Evolutionary conservation across 2,113 vertebrate genomes (phyloP).

Genomic region (Brevimyrus niger): DNA sequence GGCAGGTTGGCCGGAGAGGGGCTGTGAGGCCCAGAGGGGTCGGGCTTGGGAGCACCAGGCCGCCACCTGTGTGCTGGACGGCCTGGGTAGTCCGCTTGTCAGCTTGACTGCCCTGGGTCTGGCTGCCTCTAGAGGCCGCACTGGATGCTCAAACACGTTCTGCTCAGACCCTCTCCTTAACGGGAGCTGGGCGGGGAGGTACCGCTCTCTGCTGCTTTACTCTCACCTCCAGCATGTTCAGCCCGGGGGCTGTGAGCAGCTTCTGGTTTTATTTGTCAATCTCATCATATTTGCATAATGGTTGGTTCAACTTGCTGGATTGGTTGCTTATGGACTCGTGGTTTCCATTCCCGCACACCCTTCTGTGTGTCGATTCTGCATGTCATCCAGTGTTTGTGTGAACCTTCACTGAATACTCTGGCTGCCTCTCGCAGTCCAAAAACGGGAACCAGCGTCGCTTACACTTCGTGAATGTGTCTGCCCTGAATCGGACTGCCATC

Average conservation of each 20-base stretch:
- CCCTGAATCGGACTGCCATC: not conserved
- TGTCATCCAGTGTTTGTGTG: not conserved
- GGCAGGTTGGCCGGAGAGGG: not conserved
- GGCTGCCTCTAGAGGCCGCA: not conserved
- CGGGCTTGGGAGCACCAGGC: not conserved
- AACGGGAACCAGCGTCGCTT: not conserved
- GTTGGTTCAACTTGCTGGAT: too few species aligned
- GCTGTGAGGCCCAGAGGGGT: not conserved
- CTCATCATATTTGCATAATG: not conserved
- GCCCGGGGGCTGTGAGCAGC: not conserved
- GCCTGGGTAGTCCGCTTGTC: not conserved
- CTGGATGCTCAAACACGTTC: not conserved
- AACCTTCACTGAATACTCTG: not conserved
- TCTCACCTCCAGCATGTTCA: not conserved
- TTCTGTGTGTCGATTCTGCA: not conserved
- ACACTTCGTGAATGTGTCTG: not conserved
- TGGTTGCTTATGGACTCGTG: not conserved
- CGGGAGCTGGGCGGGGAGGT: not conserved
- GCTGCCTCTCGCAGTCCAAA: not conserved
- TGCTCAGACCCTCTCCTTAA: not conserved
- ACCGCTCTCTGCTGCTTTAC: not conserved
- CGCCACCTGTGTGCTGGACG: not conserved
- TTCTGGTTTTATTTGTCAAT: not conserved
- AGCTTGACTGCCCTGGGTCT: not conserved
- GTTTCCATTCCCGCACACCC: not conserved